Evolutionary conservation across 2,113 vertebrate genomes (phyloP), one percentile per base, ranked within the genome.

Genomic region (Oncorhynchus keta): DNA sequence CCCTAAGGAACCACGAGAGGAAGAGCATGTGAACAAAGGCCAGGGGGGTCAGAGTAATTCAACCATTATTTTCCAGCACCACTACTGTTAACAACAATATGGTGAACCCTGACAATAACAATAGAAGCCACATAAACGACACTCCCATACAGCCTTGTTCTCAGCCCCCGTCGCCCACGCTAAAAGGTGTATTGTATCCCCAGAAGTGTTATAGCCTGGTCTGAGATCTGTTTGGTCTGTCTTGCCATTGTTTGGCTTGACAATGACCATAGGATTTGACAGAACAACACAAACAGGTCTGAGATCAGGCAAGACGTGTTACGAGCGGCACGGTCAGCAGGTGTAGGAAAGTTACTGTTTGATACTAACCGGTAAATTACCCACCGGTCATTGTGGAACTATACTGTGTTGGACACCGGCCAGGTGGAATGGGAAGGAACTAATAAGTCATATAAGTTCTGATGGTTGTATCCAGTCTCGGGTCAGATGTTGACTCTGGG

Each of bases 371-470:
- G 20, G 69, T 77, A 1, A 35, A 83, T 79, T 72, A 76, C 85
- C 84, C 82, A 83, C 83, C 84, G 85, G 83, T 78, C 83, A 86
- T 89, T 90, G 90, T 91, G 75, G 51, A 57, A 45, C 32, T 28
- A 32, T 49, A 80, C 61, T 26, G 81, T 72, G 74, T 68, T 91
- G 88, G 88, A 89, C 4, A 18, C 30, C n/a, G 69, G 87, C 86
- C 87, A 77, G 6, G 79, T 66, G 32, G 62, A 76, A 69, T 80
- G 86, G 90, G 90, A 92, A 91, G 91, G 89, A 92, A 91, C 83
- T 86, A 87, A 90, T 90, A 86, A 81, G 81, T 90, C 86, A 90
- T 72, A 80, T 7, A 61, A 32, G 55, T 78, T 72, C 72, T 79
- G 80, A 85, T 81, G 86, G 28, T 57, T 65, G 26, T 78, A 77